Evolutionary conservation across 2,888 invertebrate species (phyloP).

Genomic region (Pheosia gnoma): DNA sequence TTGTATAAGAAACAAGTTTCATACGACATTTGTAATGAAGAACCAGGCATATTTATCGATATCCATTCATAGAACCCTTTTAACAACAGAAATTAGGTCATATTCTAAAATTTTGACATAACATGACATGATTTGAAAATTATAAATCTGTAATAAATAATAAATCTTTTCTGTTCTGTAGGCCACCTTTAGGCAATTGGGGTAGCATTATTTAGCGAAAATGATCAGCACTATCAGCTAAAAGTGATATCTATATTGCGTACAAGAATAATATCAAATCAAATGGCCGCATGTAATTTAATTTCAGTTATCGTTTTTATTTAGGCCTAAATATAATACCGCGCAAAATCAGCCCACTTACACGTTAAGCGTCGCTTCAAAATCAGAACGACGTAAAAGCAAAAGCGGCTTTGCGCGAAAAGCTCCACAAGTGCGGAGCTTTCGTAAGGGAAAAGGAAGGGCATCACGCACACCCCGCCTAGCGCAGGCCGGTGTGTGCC

Average conservation of each 20-base stretch:
- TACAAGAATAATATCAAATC: conserved; percentile 7
- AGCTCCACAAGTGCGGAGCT: conserved; percentile 69
- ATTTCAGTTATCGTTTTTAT: conserved; percentile 65
- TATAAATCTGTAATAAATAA: no score
- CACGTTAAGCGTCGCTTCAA: conserved; percentile 65
- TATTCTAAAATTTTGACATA: no score
- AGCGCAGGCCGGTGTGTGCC: conserved; percentile 35
- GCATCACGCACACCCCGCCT: conserved; percentile 66
- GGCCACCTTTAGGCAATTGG: no score
- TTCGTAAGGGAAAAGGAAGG: conserved; percentile 73
- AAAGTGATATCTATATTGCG: not conserved
- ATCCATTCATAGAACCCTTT: no score
- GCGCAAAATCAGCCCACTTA: conserved; percentile 82
- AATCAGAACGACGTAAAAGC: conserved; percentile 57
- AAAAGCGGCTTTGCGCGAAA: conserved; percentile 60
- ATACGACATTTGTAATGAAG: not conserved
- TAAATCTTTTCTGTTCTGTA: no score
- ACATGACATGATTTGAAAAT: no score
- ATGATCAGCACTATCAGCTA: no score
- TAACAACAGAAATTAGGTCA: no score
- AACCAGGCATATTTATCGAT: no score
- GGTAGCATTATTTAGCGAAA: no score
- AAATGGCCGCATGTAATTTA: conserved; percentile 39
- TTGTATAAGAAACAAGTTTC: not conserved
- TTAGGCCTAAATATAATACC: conserved; percentile 80